Evolutionary conservation across 2,888 invertebrate genomes (phyloP).

Genomic region (Bombylius discolor): DNA sequence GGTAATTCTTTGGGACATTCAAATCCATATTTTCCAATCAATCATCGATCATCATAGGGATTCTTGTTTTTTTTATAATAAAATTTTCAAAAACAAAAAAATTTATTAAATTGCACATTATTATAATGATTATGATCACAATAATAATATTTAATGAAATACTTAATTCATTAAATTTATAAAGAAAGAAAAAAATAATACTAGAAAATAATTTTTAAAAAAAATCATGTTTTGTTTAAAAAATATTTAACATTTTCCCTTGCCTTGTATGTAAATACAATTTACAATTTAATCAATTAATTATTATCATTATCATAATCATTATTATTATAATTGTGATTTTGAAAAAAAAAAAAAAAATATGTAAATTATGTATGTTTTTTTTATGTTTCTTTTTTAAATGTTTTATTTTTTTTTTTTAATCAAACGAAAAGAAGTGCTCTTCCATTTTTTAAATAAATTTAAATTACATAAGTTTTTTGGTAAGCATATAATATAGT

Average conservation of each 20-base stretch:
- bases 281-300: not conserved
- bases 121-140: no score
- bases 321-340: no score
- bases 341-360: no score
- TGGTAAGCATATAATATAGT: no score
- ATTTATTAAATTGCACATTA: no score
- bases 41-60: constrained; percentile 31
- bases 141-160: not conserved
- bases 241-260: not conserved
- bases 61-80: not conserved
- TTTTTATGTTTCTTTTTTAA: no score
- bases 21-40: constrained; percentile 27
- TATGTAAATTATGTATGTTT: no score
- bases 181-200: not conserved
- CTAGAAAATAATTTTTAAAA: no score
- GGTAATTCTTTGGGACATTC: constrained; percentile 17
- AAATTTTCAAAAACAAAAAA: not conserved
- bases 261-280: not conserved
- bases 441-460: not conserved
- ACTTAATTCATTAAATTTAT: not conserved
- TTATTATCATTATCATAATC: no score
- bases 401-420: no score
- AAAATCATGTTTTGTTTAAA: not conserved
- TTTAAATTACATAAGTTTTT: not conserved
- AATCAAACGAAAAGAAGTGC: not conserved